phyloP scores from a whole-genome alignment of 2,797 vertebrate genomes.

The Falco concolor region DNA sequence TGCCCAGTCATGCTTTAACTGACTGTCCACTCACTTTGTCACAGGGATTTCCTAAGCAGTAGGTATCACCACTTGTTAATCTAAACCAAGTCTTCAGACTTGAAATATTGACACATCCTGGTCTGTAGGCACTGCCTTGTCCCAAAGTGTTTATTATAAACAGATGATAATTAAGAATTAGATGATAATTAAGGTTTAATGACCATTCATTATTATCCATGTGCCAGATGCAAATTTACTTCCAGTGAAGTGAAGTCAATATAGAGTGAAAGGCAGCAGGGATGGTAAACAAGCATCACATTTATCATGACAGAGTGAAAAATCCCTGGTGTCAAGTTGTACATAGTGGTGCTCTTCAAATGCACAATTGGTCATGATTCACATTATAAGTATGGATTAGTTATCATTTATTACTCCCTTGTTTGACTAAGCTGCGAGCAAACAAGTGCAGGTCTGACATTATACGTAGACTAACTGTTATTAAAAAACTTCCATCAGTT shows the following conservation, averaged over 20 bases:
- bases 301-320: slow-evolving; percentile 8
- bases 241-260: slow-evolving; percentile 22
- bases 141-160: slow-evolving; percentile 10
- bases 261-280: neutral
- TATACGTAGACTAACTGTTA: neutral
- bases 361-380: neutral
- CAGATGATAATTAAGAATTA: slow-evolving; percentile 42
- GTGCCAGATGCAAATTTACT: slow-evolving; percentile 39
- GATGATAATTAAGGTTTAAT: slow-evolving; percentile 47
- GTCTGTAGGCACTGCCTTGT: neutral
- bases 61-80: neutral
- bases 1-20: neutral
- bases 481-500: neutral
- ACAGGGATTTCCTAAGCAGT: neutral
- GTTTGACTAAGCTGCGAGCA: neutral
- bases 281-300: neutral
- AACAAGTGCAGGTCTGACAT: neutral
- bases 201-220: slow-evolving; percentile 21
- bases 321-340: neutral
- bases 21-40: neutral
- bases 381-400: neutral
- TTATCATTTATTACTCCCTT: neutral
- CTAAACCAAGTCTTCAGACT: neutral
- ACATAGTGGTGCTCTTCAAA: neutral
- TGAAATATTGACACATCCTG: neutral